A percentile compares a stretch with the other conserved stretches of the same genome.
Conservation (phyloP, 1,140 invertebrate species). For the Aphelenchoides fujianensis region DNA sequence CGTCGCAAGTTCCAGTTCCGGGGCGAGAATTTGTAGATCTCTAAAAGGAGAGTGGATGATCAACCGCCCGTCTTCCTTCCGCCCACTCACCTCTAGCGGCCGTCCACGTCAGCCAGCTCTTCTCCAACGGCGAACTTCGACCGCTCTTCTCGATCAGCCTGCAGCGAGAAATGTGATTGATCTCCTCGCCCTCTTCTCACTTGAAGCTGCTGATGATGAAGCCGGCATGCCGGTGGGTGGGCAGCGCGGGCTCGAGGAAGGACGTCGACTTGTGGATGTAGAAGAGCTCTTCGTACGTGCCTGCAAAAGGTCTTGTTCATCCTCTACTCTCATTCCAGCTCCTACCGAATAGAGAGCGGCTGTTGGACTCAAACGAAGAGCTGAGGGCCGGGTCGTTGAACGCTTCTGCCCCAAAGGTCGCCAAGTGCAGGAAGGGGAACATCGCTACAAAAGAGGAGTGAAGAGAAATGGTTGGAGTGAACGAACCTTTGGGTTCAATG, state of each 20-base stretch:
- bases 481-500: slow-evolving; percentile 51
- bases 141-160: too few relatives aligned
- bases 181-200: too few relatives aligned
- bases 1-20: slow-evolving; percentile 52
- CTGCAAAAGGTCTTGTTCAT: too few relatives aligned
- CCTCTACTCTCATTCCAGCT: too few relatives aligned
- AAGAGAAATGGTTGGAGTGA: too few relatives aligned
- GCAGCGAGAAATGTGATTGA: too few relatives aligned
- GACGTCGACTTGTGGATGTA: slow-evolving; percentile 47
- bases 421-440: slow-evolving; percentile 53
- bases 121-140: slow-evolving; percentile 49
- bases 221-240: slow-evolving; percentile 48
- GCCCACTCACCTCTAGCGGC: too few relatives aligned
- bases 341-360: slow-evolving; percentile 27
- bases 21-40: slow-evolving; percentile 60
- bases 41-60: too few relatives aligned
- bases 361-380: slow-evolving; percentile 10
- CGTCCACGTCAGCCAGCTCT: slow-evolving; percentile 55
- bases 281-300: slow-evolving; percentile 54
- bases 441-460: too few relatives aligned
- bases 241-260: slow-evolving; percentile 29
- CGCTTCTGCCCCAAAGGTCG: slow-evolving; percentile 29
- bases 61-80: too few relatives aligned
- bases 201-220: slow-evolving; percentile 56
- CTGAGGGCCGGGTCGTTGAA: slow-evolving; percentile 21